A percentile compares a stretch with the other conserved stretches of the same genome.
phyloP scores from a whole-genome alignment of 2,113 vertebrate genomes.

The Campylomormyrus tamandua region DNA sequence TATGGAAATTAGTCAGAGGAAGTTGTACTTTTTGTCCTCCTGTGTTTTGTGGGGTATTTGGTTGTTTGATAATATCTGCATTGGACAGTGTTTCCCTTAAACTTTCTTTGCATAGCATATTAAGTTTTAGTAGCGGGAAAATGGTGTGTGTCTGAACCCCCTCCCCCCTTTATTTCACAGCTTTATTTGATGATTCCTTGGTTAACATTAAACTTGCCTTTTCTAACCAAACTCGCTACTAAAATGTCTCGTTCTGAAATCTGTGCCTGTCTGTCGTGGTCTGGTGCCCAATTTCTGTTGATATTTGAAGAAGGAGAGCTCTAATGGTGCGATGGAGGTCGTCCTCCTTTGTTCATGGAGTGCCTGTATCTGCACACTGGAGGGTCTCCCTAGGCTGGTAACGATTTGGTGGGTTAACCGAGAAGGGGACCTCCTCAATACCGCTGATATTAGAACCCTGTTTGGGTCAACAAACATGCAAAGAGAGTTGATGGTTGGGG shows the following conservation, averaged over 20 bases:
- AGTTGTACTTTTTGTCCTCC: neutral
- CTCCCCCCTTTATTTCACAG: neutral
- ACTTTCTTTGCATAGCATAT: neutral
- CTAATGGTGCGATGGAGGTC: neutral
- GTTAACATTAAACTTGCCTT: constrained; percentile 7
- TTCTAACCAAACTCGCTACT: constrained; percentile 4
- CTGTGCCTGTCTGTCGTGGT: neutral
- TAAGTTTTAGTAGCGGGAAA: neutral
- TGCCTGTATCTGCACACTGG: neutral
- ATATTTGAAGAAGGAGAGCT: neutral
- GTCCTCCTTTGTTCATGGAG: neutral
- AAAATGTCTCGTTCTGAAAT: neutral
- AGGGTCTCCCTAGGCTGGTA: neutral
- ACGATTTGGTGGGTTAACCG: neutral
- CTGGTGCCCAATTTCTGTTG: neutral
- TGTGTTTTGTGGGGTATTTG: neutral
- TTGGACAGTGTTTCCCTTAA: neutral
- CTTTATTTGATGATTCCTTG: constrained; percentile 2
- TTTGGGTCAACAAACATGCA: neutral
- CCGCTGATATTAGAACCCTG: neutral
- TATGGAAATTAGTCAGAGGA: neutral
- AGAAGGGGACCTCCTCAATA: neutral
- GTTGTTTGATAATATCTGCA: neutral
- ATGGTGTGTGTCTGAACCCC: neutral
- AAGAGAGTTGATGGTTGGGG: neutral